Percentiles rank a stretch among this genome's conserved stretches.
Conservation (phyloP, 1,140 invertebrate genomes). For the Trichonephila inaurata region DNA sequence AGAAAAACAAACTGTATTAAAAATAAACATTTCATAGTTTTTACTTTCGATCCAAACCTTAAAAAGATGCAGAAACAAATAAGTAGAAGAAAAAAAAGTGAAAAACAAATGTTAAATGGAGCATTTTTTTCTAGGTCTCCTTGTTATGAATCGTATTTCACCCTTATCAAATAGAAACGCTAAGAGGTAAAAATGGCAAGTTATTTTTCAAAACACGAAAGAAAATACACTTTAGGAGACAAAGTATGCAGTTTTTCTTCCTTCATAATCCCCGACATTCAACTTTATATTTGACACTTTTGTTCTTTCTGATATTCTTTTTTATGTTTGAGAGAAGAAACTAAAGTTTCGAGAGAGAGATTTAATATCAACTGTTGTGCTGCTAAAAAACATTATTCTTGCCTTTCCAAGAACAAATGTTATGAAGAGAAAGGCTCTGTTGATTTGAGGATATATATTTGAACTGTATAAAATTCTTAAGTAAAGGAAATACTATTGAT, state of each 20-base stretch:
- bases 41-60: not conserved
- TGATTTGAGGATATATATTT: not conserved
- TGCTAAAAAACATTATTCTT: not conserved
- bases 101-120: not conserved
- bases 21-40: not conserved
- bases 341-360: not conserved
- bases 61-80: not conserved
- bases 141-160: conserved; percentile 31
- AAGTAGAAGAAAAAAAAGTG: not conserved
- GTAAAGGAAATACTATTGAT: not conserved
- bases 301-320: not conserved
- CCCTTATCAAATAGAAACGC: conserved; percentile 30
- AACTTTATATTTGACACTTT: conserved; percentile 13
- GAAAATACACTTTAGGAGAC: conserved; percentile 9
- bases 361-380: conserved; percentile 1
- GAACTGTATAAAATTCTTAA: not conserved
- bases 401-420: not conserved
- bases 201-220: conserved; percentile 17
- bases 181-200: conserved; percentile 20
- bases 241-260: conserved; percentile 23
- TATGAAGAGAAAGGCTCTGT: not conserved
- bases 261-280: not conserved
- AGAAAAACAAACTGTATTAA: no score
- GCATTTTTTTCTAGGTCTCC: not conserved
- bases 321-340: not conserved